Base-by-base conservation (phyloP, 2,113 vertebrate species). In the Brienomyrus longianalis region DNA sequence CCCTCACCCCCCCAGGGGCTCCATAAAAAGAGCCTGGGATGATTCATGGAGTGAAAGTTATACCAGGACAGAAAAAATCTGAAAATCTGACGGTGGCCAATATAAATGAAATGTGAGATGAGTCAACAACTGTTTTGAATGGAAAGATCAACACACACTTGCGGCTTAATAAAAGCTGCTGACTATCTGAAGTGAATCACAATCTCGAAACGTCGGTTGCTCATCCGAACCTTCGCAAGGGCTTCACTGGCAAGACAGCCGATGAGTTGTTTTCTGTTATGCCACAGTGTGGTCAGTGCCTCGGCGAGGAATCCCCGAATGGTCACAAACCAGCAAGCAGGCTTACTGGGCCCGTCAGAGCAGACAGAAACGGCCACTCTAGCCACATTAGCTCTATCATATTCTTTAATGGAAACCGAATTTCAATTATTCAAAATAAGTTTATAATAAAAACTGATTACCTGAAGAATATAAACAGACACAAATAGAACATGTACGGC, bases 21-120 rank as follows among this genome's bases (percentile, higher is more conserved):
- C 87, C 87, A 88, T 62, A 66, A 88, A 88, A 88, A 62, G 50
- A 88, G 50, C 87, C 54, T 45, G 50, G 54, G 15, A 51, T 88
- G 87, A 88, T 54, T 43, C 87, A 88, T 52, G 6, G 50, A 31
- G 85, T 87, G 85, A 87, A 87, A 87, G 85, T 88, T 88, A 88
- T 15, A 88, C 87, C 39, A 88, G 87, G 54, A 66, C 52, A 62
- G 87, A 88, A 59, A 84, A 66, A 39, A 39, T 88, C 87, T 88
- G 31, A 88, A 88, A 88, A 88, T 66, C 87, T 62, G 86, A 52
- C 54, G 66, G 56, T 66, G 87, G 21, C 35, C 87, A 88, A 66
- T 66, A 66, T 59, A 88, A 59, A 66, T 88, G 52, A 88, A 88
- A 88, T 54, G 35, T 62, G 87, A 88, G 87, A 66, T 66, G 52